These are phyloP conservation scores for Drosophila tristis DNA, from an alignment of 1,140 invertebrate genomes.

Conservation along the genomic window DNA sequence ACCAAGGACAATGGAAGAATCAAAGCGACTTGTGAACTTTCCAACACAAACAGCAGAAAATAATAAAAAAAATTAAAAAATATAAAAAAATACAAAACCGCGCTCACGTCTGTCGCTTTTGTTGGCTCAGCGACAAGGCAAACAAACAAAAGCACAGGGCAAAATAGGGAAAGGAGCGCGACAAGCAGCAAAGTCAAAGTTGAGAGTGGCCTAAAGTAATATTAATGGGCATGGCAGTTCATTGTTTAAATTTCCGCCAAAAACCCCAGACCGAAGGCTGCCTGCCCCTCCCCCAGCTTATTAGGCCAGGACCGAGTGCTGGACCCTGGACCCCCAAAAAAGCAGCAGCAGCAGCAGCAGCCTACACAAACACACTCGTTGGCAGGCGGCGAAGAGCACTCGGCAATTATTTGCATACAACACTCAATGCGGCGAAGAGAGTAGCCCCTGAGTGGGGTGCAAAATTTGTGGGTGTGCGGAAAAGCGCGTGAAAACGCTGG, in stretches of 20 bases:
- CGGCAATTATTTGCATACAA: constrained; percentile 73
- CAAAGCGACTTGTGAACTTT: constrained; percentile 6
- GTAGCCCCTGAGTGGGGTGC: constrained; percentile 13
- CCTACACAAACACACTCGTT: constrained; percentile 44
- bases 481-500: constrained; percentile 57
- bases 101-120: constrained; percentile 21
- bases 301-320: constrained; percentile 58
- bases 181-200: constrained; percentile 58
- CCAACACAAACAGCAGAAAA: constrained; percentile 1
- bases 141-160: constrained; percentile 29
- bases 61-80: constrained; percentile 10
- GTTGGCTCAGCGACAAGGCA: constrained; percentile 40
- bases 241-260: constrained; percentile 72
- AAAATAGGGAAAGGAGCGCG: neutral
- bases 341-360: constrained; percentile 1
- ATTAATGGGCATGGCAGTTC: constrained; percentile 78
- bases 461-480: neutral
- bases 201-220: constrained; percentile 73
- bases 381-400: constrained; percentile 38
- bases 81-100: constrained; percentile 1
- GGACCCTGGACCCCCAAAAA: constrained; percentile 18
- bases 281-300: constrained; percentile 42
- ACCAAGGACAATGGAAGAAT: too few species aligned
- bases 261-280: neutral
- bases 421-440: constrained; percentile 4